These are phyloP conservation scores for Bettongia penicillata DNA, from an alignment of 2,113 vertebrate genomes.

Conservation along the genomic window DNA sequence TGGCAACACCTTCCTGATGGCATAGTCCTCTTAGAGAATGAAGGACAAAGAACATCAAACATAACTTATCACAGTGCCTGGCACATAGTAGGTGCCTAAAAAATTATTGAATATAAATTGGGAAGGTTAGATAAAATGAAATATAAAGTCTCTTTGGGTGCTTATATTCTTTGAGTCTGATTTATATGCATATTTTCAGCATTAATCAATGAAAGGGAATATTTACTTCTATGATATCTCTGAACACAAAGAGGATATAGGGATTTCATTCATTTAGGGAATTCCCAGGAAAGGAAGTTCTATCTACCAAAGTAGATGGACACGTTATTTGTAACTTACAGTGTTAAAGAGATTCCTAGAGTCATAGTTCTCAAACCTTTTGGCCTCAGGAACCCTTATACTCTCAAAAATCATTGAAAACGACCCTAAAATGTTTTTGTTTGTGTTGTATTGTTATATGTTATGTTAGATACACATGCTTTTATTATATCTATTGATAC, in stretches of 20 bases:
- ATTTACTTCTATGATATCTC: background rate
- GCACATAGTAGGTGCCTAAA: background rate
- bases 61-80: background rate
- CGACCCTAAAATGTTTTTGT: background rate
- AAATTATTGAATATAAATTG: background rate
- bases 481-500: background rate
- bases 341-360: background rate
- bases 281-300: background rate
- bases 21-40: too few relatives aligned
- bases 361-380: background rate
- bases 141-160: background rate
- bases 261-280: background rate
- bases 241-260: background rate
- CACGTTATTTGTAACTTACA: background rate
- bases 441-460: too few relatives aligned
- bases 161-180: background rate
- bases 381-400: background rate
- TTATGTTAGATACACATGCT: too few relatives aligned
- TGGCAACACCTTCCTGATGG: too few relatives aligned
- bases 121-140: too few relatives aligned
- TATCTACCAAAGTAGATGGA: background rate
- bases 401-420: background rate
- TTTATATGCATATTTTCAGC: background rate
- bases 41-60: too few relatives aligned
- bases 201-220: background rate